Conservation (phyloP, 2,888 invertebrate genomes). For the Lacanobia wlatinum region DNA sequence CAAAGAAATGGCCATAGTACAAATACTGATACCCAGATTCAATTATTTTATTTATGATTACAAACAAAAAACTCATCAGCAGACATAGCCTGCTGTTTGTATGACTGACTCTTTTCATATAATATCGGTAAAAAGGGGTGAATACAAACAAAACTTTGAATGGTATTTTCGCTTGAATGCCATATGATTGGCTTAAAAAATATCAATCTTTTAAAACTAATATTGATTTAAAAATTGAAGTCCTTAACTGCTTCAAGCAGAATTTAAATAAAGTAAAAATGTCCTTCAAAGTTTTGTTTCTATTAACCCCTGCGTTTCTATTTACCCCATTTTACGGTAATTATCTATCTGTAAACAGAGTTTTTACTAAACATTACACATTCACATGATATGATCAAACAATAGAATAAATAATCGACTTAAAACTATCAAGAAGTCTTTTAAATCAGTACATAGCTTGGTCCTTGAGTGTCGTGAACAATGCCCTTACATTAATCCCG, state of each 20-base stretch:
- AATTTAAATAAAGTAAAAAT: too few species aligned
- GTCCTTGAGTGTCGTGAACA: constrained; percentile 38
- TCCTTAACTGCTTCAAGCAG: too few species aligned
- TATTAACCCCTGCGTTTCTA: too few species aligned
- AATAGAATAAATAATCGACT: constrained; percentile 30
- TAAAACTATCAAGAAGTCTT: constrained; percentile 46
- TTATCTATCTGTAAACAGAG: not conserved
- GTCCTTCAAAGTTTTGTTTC: too few species aligned
- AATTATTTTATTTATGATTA: not conserved
- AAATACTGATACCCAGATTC: not conserved
- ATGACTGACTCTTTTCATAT: not conserved
- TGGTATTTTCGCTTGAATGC: too few species aligned
- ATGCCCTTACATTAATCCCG: constrained; percentile 28
- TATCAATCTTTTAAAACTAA: too few species aligned
- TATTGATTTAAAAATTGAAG: too few species aligned
- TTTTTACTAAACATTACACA: not conserved
- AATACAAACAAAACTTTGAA: too few species aligned
- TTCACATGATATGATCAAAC: constrained; percentile 4
- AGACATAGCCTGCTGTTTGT: too few species aligned
- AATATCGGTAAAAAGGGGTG: too few species aligned
- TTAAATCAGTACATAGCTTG: constrained; percentile 39
- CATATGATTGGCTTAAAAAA: too few species aligned
- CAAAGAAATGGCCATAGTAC: not conserved
- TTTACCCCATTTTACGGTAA: too few species aligned
- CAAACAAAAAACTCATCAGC: not conserved